Base-by-base conservation (phyloP, 2,888 invertebrate genomes). In the Helobdella robusta region DNA sequence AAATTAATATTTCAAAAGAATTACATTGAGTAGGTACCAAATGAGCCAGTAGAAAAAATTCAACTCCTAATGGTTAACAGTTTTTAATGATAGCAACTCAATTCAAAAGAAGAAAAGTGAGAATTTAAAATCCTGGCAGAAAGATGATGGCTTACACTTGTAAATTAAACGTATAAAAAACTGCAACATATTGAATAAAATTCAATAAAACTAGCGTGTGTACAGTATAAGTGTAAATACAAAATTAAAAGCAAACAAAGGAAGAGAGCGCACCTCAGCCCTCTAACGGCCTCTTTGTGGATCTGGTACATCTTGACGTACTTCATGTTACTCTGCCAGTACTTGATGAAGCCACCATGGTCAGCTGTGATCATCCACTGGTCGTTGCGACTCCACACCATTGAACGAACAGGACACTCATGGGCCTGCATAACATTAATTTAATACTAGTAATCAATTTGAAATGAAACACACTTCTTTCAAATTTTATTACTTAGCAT, bases 281-380 rank as follows among this genome's bases (percentile, higher is more conserved):
- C 95, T 81, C 98, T 86, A 74, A 99, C 89, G 72, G 98, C 91
- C 84, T 99, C 98, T 86, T 98, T 97, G 82, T 99, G 98, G 66
- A 97, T 98, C 83, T 97, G 97, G 84, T 93, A 99, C 94, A 98
- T 97, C 85, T 98, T 97, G 67, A 99, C 98, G 83, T 98, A 98
- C 84, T 99, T 99, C 98, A 99, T 99, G 82, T 99, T 99, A 74
- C 94, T 92, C 84, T 99, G 98, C 98, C 98, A 99, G 83, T 99
- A 99, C 79, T 99, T 99, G 71, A 99, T 92, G 80, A 91, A 98
- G 68, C 98, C 98, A 62, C 89, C 88, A 80, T 97, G 95, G 82
- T 99, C 98, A 28, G 92, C 98, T 0, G 97, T 97, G 68, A 98
- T 90, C 93, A 99, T 94, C 98, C 98, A 99, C 74, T 89, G 89